Percentiles rank a stretch among this genome's conserved stretches.
These are phyloP conservation scores for Pseudococcus jackbeardsleyi DNA, from an alignment of 2,888 invertebrate species.

Conservation along the genomic window DNA sequence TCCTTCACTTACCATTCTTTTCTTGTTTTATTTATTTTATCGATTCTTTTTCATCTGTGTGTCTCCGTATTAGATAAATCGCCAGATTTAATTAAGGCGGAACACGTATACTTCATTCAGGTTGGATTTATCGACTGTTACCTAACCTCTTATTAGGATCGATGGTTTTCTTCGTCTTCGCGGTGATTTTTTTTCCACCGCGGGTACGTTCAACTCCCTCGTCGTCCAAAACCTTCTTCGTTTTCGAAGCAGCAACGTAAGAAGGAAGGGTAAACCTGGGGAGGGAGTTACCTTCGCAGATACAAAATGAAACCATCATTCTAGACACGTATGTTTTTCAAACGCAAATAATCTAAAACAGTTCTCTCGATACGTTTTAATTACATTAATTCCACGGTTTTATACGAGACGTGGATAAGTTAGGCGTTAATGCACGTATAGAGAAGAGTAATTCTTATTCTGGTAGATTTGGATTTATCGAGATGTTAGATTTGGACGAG, in stretches of 20 bases:
- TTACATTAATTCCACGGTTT: neutral
- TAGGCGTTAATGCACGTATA: neutral
- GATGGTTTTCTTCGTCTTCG: constrained; percentile 29
- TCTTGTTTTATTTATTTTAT: constrained; percentile 53
- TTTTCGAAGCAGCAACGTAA: neutral
- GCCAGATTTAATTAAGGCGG: constrained; percentile 59
- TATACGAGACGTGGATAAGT: neutral
- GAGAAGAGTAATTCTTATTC: neutral
- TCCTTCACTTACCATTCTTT: neutral
- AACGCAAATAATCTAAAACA: constrained; percentile 33
- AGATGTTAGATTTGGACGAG: neutral
- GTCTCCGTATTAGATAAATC: constrained; percentile 57
- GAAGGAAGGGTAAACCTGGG: neutral
- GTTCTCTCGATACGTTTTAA: constrained; percentile 32
- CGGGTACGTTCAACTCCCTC: constrained; percentile 30
- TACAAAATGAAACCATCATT: constrained; percentile 38
- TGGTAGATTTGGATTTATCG: neutral
- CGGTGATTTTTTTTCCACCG: neutral
- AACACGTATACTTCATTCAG: constrained; percentile 60
- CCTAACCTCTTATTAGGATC: constrained; percentile 59
- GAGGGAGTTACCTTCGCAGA: neutral
- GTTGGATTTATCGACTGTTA: constrained; percentile 58
- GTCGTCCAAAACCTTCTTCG: neutral
- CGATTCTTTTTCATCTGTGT: constrained; percentile 52
- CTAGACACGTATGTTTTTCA: constrained; percentile 24